These are phyloP conservation scores for Penaeus chinensis DNA, from an alignment of 1,140 invertebrate genomes.

Conservation along the genomic window DNA sequence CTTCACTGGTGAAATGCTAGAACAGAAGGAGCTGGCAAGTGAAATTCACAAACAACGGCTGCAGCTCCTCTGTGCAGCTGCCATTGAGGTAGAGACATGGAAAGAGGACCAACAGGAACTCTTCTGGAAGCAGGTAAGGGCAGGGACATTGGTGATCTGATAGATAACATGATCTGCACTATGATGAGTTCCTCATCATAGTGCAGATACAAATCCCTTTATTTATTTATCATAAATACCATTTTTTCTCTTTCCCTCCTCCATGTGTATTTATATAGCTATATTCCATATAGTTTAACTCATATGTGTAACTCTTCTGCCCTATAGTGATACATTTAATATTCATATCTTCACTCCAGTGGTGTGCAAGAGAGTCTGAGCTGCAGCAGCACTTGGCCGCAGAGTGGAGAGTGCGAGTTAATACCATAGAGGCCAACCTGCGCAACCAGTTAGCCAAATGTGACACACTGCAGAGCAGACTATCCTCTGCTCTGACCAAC, in stretches of 20 bases:
- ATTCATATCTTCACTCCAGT: constrained; percentile 4
- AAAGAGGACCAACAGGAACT: constrained; percentile 41
- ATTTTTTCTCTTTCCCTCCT: neutral
- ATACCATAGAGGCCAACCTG: constrained; percentile 21
- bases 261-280: neutral
- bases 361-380: constrained; percentile 39
- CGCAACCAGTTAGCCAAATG: constrained; percentile 38
- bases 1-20: neutral
- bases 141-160: neutral
- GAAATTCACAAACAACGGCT: neutral
- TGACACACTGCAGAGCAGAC: constrained; percentile 21
- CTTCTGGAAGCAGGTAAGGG: constrained; percentile 43
- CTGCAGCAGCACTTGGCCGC: constrained; percentile 35
- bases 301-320: too few species aligned
- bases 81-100: constrained; percentile 50
- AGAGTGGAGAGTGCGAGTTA: constrained; percentile 41
- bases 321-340: too few species aligned
- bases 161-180: too few species aligned
- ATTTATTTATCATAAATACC: neutral
- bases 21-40: neutral
- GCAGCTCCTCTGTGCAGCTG: constrained; percentile 33
- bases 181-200: too few species aligned
- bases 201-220: neutral
- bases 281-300: neutral
- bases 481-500: constrained; percentile 19